phyloP scores from a whole-genome alignment of 2,797 vertebrate species.

The Coregonus sp. region DNA sequence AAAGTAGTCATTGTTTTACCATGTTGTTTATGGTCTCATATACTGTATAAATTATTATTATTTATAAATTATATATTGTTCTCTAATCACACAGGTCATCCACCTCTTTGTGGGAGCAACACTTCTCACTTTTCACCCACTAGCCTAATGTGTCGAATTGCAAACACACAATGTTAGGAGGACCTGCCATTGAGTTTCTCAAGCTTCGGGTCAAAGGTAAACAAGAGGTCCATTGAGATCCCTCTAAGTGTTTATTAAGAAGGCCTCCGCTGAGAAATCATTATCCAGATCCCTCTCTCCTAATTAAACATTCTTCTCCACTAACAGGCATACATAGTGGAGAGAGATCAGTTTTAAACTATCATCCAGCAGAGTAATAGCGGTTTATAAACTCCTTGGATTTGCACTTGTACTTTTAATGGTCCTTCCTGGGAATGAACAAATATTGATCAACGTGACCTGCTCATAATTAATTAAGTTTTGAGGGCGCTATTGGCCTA shows the following conservation, averaged over 20 bases:
- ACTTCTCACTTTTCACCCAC: constrained; percentile 1
- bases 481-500: constrained; percentile 33
- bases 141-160: constrained; percentile 26
- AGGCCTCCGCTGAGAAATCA: constrained; percentile 58
- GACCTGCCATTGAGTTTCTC: constrained; percentile 31
- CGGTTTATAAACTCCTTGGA: constrained; percentile 68
- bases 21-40: background rate
- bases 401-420: constrained; percentile 70
- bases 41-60: no score
- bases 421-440: constrained; percentile 66
- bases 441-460: constrained; percentile 69
- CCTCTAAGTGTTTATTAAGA: constrained; percentile 62
- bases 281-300: constrained; percentile 58
- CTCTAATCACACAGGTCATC: background rate
- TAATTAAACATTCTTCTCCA: constrained; percentile 68
- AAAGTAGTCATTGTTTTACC: background rate
- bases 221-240: constrained; percentile 51
- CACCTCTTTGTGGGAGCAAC: constrained; percentile 6
- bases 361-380: constrained; percentile 59
- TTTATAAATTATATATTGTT: no score
- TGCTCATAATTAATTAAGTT: constrained; percentile 64
- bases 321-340: constrained; percentile 46
- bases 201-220: constrained; percentile 66
- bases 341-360: constrained; percentile 48
- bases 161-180: constrained; percentile 27